Conservation (phyloP, 2,888 invertebrate species). For the Mechanitis messenoides region DNA sequence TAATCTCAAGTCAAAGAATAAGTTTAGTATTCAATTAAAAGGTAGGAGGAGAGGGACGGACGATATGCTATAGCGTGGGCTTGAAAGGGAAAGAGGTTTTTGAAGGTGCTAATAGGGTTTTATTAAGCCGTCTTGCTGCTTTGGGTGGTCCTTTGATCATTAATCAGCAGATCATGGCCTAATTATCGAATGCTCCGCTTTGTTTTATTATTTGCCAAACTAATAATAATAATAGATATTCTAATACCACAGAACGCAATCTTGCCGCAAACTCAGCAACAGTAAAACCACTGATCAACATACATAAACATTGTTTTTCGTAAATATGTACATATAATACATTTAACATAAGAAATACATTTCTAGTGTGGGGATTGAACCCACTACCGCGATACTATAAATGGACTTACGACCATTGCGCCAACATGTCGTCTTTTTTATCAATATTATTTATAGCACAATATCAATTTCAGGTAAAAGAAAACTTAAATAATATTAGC, state of each 20-base stretch:
- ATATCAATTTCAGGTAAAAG: not conserved
- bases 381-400: no score
- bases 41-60: slow-evolving; percentile 53
- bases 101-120: slow-evolving; percentile 76
- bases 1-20: slow-evolving; percentile 75
- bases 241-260: no score
- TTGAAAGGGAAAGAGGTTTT: slow-evolving; percentile 73
- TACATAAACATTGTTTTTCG: no score
- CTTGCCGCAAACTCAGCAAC: no score
- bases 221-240: no score
- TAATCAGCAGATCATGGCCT: slow-evolving; percentile 54
- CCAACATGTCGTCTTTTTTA: slow-evolving; percentile 10
- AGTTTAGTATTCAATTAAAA: slow-evolving; percentile 73
- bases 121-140: slow-evolving; percentile 74
- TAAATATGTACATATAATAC: no score
- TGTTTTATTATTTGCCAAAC: slow-evolving; percentile 8
- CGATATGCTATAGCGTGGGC: slow-evolving; percentile 43
- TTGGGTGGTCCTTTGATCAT: slow-evolving; percentile 73
- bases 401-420: not conserved
- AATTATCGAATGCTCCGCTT: slow-evolving; percentile 12
- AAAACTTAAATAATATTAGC: no score
- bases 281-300: no score
- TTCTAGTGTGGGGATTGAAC: not conserved
- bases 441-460: not conserved
- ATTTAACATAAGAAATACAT: no score